phyloP scores from a whole-genome alignment of 2,888 invertebrate species.

The Gonocerus acuteangulatus region DNA sequence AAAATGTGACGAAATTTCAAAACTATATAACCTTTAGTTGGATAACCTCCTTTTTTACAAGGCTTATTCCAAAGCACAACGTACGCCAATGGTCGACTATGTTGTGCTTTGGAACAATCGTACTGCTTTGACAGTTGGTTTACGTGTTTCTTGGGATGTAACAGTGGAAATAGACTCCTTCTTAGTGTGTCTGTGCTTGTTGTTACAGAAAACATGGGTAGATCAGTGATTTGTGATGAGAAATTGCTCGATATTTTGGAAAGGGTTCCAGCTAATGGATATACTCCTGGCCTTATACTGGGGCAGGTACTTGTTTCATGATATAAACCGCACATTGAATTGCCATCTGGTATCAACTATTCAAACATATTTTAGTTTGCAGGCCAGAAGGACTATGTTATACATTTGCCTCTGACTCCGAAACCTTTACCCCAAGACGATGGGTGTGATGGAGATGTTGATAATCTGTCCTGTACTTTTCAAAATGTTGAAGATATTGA shows the following conservation, averaged over 20 bases:
- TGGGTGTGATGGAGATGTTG: constrained; percentile 41
- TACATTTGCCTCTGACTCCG: constrained; percentile 74
- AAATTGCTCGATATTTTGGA: neutral
- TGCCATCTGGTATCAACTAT: constrained; percentile 36
- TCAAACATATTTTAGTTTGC: constrained; percentile 42
- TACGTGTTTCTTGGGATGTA: too few species aligned
- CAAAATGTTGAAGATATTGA: constrained; percentile 53
- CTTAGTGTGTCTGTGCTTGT: too few species aligned
- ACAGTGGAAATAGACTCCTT: too few species aligned
- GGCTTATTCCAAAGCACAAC: too few species aligned
- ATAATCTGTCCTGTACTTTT: constrained; percentile 42
- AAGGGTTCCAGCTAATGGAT: neutral
- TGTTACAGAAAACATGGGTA: constrained; percentile 56
- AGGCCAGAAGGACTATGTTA: constrained; percentile 62
- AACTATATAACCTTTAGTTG: too few species aligned
- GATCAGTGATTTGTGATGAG: constrained; percentile 57
- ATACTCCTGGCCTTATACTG: constrained; percentile 63
- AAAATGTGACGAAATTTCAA: too few species aligned
- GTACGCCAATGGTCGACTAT: too few species aligned
- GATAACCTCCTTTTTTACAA: too few species aligned
- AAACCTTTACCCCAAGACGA: constrained; percentile 48
- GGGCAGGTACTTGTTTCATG: constrained; percentile 57
- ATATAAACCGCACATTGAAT: constrained; percentile 24
- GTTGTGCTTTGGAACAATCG: too few species aligned
- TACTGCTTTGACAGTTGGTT: too few species aligned